A percentile compares a stretch with the other conserved stretches of the same genome.
Conservation (phyloP, 2,888 invertebrate species). For the Maniola hyperantus region DNA sequence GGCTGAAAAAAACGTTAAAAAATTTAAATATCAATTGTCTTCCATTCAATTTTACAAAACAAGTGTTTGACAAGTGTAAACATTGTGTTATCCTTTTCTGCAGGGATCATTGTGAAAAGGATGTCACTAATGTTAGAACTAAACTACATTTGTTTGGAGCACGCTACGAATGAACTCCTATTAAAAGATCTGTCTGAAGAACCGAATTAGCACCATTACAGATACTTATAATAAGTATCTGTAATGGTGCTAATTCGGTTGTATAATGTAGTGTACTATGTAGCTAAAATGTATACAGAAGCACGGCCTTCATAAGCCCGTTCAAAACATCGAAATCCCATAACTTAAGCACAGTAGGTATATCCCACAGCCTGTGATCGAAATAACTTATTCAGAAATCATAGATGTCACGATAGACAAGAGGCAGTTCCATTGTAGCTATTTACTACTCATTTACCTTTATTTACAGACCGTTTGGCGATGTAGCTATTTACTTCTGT, state of each 20-base stretch:
- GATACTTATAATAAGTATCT: too few relatives aligned
- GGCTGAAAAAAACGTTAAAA: conserved; percentile 72
- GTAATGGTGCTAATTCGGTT: too few relatives aligned
- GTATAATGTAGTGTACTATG: too few relatives aligned
- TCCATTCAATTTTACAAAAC: conserved; percentile 36
- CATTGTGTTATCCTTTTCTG: too few relatives aligned
- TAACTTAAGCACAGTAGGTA: too few relatives aligned
- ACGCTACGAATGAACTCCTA: too few relatives aligned
- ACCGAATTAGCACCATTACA: too few relatives aligned
- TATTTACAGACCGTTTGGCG: neutral
- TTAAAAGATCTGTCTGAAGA: too few relatives aligned
- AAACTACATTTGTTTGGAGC: too few relatives aligned
- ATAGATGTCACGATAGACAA: neutral
- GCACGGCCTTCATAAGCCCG: neutral
- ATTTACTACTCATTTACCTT: neutral
- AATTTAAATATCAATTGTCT: conserved; percentile 52
- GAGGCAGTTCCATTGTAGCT: neutral
- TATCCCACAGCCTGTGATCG: neutral
- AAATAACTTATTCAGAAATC: neutral
- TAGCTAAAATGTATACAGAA: neutral
- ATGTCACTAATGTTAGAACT: too few relatives aligned
- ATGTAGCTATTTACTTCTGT: neutral
- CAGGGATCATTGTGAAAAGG: too few relatives aligned
- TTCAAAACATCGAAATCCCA: neutral
- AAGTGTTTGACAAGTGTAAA: too few relatives aligned